Evolutionary conservation across 2,888 invertebrate species (phyloP).

Genomic region (Magallana nippona): DNA sequence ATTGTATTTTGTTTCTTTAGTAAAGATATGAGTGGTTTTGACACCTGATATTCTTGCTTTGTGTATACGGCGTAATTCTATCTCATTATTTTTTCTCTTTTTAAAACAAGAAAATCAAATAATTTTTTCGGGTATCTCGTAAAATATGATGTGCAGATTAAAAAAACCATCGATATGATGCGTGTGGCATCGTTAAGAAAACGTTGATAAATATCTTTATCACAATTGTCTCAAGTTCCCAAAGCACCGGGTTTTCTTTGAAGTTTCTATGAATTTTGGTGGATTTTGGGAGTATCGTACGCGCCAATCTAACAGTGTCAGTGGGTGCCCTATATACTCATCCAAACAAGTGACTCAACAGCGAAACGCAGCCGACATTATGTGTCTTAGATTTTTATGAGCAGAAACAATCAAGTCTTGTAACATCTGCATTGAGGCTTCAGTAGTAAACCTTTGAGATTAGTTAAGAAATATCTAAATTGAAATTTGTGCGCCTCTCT

Average conservation of each 20-base stretch:
- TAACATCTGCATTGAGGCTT: constrained; percentile 6
- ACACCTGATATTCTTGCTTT: constrained; percentile 11
- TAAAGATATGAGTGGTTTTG: too few relatives aligned
- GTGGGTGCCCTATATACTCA: constrained; percentile 26
- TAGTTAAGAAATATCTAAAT: background rate
- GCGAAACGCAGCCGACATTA: constrained; percentile 20
- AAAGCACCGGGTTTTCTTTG: background rate
- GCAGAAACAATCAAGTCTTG: constrained; percentile 33
- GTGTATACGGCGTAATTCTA: background rate
- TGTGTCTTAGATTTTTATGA: constrained; percentile 20
- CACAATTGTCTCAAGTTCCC: background rate
- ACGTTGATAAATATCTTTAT: background rate
- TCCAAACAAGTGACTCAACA: constrained; percentile 17
- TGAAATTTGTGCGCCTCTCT: constrained; percentile 8
- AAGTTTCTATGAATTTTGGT: constrained; percentile 19
- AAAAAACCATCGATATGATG: background rate
- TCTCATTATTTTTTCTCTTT: background rate
- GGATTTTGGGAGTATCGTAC: background rate
- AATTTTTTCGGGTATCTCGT: background rate
- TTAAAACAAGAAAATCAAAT: background rate
- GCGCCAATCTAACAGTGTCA: constrained; percentile 21
- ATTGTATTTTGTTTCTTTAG: too few relatives aligned
- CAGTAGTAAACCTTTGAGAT: background rate
- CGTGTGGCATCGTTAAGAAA: constrained; percentile 16
- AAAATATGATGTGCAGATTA: background rate